A percentile compares a stretch with the other conserved stretches of the same genome.
Evolutionary conservation across 2,113 vertebrate species (phyloP).

Genomic region (Butastur rufipennis): DNA sequence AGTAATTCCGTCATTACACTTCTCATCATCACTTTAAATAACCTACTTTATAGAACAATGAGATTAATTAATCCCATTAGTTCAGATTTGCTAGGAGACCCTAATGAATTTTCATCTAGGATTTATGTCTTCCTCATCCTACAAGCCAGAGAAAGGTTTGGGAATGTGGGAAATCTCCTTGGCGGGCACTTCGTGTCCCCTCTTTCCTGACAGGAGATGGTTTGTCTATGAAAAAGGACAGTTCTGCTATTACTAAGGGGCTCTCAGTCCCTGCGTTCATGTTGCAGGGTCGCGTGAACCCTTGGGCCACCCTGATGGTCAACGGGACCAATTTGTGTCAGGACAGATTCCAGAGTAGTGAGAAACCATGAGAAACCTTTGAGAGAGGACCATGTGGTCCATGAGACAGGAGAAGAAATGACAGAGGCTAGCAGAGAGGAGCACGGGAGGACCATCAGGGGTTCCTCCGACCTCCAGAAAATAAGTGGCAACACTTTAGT

Average conservation of each 20-base stretch:
- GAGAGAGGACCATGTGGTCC: not conserved
- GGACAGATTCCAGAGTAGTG: not conserved
- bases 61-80: conserved; percentile 37
- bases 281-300: not conserved
- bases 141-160: not conserved
- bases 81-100: not conserved
- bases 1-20: not conserved
- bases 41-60: not conserved
- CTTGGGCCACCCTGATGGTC: not conserved
- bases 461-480: not conserved
- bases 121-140: not conserved
- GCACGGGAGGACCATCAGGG: not conserved
- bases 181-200: not conserved
- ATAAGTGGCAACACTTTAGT: too few relatives aligned
- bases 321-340: not conserved
- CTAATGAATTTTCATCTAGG: not conserved
- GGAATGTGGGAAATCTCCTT: not conserved
- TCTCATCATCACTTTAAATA: not conserved
- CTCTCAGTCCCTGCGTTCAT: not conserved
- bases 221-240: not conserved
- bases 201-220: not conserved
- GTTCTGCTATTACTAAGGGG: not conserved
- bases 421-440: not conserved
- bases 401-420: not conserved
- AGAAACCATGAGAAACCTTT: not conserved